Conservation (phyloP, 1,140 invertebrate species). For the Euborellia annulipes region DNA sequence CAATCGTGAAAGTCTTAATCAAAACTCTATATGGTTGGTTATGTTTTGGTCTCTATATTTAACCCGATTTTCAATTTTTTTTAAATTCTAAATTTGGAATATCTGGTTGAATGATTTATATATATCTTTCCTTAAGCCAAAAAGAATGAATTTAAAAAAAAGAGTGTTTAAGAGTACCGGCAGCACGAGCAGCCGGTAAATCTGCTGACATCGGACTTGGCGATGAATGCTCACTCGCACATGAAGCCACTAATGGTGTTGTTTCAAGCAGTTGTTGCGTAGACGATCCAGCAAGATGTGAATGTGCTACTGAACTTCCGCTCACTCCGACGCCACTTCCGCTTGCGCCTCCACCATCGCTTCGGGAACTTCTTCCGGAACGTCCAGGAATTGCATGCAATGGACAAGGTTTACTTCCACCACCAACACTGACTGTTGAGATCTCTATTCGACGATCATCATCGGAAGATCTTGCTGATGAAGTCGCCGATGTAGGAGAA, state of each 20-base stretch:
- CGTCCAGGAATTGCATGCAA: constrained; percentile 6
- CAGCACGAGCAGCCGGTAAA: background rate
- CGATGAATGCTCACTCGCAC: constrained; percentile 8
- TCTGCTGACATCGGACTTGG: constrained; percentile 4
- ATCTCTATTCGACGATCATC: constrained; percentile 17
- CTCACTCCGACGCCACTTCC: too few species aligned
- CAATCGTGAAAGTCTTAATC: too few species aligned
- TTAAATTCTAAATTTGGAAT: too few species aligned
- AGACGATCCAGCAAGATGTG: too few species aligned
- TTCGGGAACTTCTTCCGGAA: background rate
- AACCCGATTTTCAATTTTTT: too few species aligned
- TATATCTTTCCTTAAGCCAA: too few species aligned
- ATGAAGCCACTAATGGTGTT: constrained; percentile 8
- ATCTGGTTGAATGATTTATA: too few species aligned
- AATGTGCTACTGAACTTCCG: too few species aligned
- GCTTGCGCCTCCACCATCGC: too few species aligned
- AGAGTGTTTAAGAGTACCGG: background rate
- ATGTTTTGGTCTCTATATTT: too few species aligned
- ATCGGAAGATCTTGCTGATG: constrained; percentile 30
- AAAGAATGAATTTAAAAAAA: too few species aligned
- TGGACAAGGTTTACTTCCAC: background rate
- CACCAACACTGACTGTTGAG: background rate
- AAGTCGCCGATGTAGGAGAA: constrained; percentile 29
- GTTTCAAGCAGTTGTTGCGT: constrained; percentile 7
- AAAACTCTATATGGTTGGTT: too few species aligned